Conservation (phyloP, 2,113 vertebrate genomes). For the Symphodus melops region DNA sequence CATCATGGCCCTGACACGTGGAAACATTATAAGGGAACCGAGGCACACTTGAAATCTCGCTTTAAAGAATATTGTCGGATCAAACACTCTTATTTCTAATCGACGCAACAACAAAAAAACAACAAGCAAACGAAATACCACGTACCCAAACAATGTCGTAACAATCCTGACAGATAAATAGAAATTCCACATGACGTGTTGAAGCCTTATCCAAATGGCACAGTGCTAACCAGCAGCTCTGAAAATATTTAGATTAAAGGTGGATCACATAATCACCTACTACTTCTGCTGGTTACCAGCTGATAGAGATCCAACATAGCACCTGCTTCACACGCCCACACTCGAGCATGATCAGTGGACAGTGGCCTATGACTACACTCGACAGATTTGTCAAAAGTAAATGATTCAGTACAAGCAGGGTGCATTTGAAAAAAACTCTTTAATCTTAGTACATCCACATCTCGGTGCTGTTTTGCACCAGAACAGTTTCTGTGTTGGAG, state of each 20-base stretch:
- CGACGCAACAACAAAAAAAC: too few species aligned
- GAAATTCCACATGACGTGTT: neutral
- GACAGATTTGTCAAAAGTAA: neutral
- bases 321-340: neutral
- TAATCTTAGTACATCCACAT: neutral
- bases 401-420: neutral
- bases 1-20: neutral
- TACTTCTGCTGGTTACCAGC: neutral
- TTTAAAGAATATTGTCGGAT: too few species aligned
- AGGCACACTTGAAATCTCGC: neutral
- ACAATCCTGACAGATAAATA: neutral
- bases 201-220: neutral
- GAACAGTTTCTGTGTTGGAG: neutral
- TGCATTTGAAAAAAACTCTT: neutral
- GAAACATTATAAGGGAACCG: conserved; percentile 7
- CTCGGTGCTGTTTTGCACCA: neutral
- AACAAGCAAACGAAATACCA: too few species aligned
- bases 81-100: too few species aligned
- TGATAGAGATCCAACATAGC: neutral
- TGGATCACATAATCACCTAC: neutral
- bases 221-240: neutral
- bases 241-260: neutral
- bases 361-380: neutral
- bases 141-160: too few species aligned
- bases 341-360: neutral